These are phyloP conservation scores for Zygothrica quintamaculata DNA, from an alignment of 2,888 invertebrate species.

Conservation along the genomic window DNA sequence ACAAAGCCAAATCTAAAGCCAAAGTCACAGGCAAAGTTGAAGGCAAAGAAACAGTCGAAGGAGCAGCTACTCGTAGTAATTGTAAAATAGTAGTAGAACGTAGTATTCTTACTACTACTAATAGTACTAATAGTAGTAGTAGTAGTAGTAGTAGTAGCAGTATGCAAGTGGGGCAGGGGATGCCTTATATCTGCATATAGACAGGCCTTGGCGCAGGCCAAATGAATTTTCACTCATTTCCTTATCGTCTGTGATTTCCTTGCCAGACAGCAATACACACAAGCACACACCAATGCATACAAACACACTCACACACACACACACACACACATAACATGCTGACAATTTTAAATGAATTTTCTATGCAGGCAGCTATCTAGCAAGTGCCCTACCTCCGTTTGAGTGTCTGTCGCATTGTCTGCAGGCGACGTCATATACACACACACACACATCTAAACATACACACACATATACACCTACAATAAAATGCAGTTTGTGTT, in stretches of 20 bases:
- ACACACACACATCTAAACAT: slow-evolving; percentile 22
- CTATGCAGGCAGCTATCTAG: slow-evolving; percentile 70
- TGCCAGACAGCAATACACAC: slow-evolving; percentile 64
- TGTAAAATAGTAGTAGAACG: slow-evolving; percentile 15
- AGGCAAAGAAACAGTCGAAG: too few relatives aligned
- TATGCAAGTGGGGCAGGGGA: too few relatives aligned
- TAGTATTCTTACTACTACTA: too few relatives aligned
- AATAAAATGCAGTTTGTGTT: slow-evolving; percentile 73
- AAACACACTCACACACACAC: slow-evolving; percentile 34
- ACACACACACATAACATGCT: slow-evolving; percentile 43
- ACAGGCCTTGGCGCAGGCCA: slow-evolving; percentile 41
- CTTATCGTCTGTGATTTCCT: slow-evolving; percentile 83
- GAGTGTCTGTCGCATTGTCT: slow-evolving; percentile 68
- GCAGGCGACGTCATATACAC: slow-evolving; percentile 55
- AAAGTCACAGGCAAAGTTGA: slow-evolving; percentile 7
- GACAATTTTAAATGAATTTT: slow-evolving; percentile 78
- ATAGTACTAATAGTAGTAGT: slow-evolving; percentile 11
- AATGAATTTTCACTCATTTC: slow-evolving; percentile 82
- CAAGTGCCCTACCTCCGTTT: slow-evolving; percentile 3
- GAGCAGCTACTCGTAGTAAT: slow-evolving; percentile 2
- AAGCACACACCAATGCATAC: slow-evolving; percentile 15
- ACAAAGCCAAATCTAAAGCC: slow-evolving; percentile 15
- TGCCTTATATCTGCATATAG: slow-evolving; percentile 2
- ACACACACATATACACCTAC: slow-evolving; percentile 23
- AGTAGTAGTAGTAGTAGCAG: slow-evolving; percentile 15